Conservation (phyloP, 2,797 vertebrate genomes). For the Sylvia borin region DNA sequence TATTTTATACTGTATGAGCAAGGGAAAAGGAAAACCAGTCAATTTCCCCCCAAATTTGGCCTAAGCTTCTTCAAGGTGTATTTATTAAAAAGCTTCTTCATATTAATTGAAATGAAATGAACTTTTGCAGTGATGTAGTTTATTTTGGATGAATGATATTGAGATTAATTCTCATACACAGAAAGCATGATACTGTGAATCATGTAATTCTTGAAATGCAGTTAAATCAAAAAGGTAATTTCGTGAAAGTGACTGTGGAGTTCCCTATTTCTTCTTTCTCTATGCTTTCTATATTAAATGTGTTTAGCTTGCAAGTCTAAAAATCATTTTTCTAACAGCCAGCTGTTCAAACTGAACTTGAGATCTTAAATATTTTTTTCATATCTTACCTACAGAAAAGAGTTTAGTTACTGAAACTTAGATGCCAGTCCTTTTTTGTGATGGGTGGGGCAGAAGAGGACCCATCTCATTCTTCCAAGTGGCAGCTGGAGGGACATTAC, state of each 20-base stretch:
- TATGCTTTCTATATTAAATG: background rate
- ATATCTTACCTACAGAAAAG: background rate
- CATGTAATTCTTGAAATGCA: background rate
- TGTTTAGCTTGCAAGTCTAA: slow-evolving; percentile 10
- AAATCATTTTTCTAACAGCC: background rate
- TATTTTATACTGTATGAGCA: background rate
- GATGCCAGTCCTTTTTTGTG: background rate
- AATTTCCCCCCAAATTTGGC: background rate
- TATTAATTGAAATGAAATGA: background rate
- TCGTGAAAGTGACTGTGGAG: background rate
- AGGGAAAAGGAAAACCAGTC: background rate
- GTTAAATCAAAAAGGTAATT: slow-evolving; percentile 1
- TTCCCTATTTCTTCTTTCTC: slow-evolving; percentile 3
- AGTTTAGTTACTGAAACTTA: background rate
- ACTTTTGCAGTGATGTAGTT: background rate
- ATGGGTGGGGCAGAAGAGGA: background rate
- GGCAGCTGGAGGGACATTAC: background rate
- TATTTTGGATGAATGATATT: background rate
- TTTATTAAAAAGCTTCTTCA: background rate
- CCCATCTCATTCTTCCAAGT: background rate
- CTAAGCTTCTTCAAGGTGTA: background rate
- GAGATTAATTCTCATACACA: background rate
- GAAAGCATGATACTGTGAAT: background rate
- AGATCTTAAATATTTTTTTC: background rate
- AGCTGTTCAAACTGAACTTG: background rate